Conservation (phyloP, 1,140 invertebrate species). For the Pseudomyrmex gracilis region DNA sequence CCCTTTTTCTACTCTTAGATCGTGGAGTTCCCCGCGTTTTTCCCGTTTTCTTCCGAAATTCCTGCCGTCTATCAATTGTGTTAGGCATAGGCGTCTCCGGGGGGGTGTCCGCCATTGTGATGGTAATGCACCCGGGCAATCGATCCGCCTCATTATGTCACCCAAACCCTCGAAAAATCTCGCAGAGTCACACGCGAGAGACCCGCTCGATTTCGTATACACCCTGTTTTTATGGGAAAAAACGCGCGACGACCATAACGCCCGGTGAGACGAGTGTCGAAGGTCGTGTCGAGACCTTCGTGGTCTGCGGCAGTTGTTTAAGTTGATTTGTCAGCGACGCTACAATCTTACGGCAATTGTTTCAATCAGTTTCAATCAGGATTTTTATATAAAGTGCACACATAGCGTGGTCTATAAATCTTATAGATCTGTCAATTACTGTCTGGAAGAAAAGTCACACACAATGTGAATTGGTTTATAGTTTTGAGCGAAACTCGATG, state of each 20-base stretch:
- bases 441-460: background rate
- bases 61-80: constrained; percentile 82
- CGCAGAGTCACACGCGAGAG: constrained; percentile 74
- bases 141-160: constrained; percentile 84
- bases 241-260: constrained; percentile 20
- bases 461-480: background rate
- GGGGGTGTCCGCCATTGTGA: constrained; percentile 81
- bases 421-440: background rate
- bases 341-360: background rate
- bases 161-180: constrained; percentile 74
- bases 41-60: constrained; percentile 82
- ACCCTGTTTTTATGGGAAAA: constrained; percentile 78
- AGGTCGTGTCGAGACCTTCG: constrained; percentile 36
- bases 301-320: background rate
- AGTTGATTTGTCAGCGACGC: background rate
- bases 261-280: constrained; percentile 16
- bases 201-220: constrained; percentile 47
- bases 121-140: constrained; percentile 81
- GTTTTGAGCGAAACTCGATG: background rate
- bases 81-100: constrained; percentile 75
- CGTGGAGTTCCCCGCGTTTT: constrained; percentile 73
- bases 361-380: background rate
- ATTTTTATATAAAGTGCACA: background rate
- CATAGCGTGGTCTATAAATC: background rate
- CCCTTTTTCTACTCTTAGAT: background rate